These are phyloP conservation scores for Diaperis boleti DNA, from an alignment of 2,888 invertebrate species.

Conservation along the genomic window DNA sequence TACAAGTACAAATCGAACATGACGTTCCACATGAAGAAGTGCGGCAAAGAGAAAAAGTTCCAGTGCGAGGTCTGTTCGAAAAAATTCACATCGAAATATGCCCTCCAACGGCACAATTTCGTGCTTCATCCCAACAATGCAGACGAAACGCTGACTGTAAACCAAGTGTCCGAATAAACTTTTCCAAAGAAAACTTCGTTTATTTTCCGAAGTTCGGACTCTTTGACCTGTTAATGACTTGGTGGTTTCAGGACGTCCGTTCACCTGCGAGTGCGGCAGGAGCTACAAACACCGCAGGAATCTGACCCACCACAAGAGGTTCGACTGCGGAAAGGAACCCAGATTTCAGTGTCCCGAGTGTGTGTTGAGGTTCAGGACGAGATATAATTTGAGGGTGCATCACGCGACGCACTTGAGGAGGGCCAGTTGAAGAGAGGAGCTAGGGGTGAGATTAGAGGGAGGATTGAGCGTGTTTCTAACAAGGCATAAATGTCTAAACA, in stretches of 20 bases:
- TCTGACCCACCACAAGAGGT: constrained; percentile 36
- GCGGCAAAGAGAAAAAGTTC: constrained; percentile 47
- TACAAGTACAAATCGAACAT: constrained; percentile 51
- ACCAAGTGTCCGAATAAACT: neutral
- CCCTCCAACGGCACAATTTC: constrained; percentile 41
- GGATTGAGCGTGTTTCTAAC: too few species aligned
- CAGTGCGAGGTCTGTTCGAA: constrained; percentile 43
- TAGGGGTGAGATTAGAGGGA: too few species aligned
- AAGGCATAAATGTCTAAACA: too few species aligned
- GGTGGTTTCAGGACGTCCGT: constrained; percentile 27
- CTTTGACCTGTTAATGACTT: neutral
- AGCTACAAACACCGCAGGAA: constrained; percentile 79
- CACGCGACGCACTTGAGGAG: constrained; percentile 6
- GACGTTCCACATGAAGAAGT: constrained; percentile 48
- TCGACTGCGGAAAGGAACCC: constrained; percentile 45
- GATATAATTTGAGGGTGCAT: constrained; percentile 33
- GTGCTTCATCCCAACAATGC: neutral
- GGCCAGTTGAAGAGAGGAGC: too few species aligned
- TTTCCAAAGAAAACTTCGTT: neutral
- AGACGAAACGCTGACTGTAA: neutral
- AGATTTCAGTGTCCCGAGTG: constrained; percentile 42
- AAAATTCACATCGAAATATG: constrained; percentile 48
- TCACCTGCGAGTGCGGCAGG: constrained; percentile 72
- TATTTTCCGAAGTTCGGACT: neutral
- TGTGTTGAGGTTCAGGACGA: constrained; percentile 34